Evolutionary conservation across 2,888 invertebrate species (phyloP).

Genomic region (Plutella xylostella): DNA sequence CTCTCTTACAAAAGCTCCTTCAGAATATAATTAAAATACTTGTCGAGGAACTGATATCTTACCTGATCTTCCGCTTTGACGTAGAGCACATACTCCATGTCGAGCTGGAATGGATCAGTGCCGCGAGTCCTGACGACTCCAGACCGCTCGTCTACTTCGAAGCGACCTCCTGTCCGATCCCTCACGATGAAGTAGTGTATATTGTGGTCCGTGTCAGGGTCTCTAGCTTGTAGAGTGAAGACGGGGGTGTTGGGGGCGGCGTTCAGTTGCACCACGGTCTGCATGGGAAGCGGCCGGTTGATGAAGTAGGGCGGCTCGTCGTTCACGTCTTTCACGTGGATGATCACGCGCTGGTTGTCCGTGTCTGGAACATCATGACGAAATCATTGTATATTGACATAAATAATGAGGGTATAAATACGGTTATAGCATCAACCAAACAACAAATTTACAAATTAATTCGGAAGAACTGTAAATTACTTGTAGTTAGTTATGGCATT

Average conservation of each 20-base stretch:
- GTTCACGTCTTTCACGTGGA: conserved; percentile 95
- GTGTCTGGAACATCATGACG: conserved; percentile 89
- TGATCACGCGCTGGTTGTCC: conserved; percentile 94
- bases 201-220: conserved; percentile 96
- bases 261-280: conserved; percentile 95
- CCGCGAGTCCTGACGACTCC: conserved; percentile 93
- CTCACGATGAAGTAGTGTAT: conserved; percentile 96
- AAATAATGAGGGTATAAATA: too few relatives aligned
- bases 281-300: conserved; percentile 96
- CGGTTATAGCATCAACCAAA: too few relatives aligned
- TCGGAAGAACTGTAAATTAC: too few relatives aligned
- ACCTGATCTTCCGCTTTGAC: conserved; percentile 95
- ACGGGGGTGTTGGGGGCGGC: conserved; percentile 96
- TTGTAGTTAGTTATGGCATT: too few relatives aligned
- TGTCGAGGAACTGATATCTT: conserved; percentile 19
- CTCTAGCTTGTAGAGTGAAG: conserved; percentile 96
- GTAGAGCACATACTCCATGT: conserved; percentile 96
- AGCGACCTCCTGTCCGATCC: conserved; percentile 84
- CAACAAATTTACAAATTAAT: too few relatives aligned
- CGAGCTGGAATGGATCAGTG: conserved; percentile 91
- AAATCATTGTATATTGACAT: too few relatives aligned
- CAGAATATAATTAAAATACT: too few relatives aligned
- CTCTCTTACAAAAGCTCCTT: too few relatives aligned
- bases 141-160: conserved; percentile 91
- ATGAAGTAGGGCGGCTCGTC: conserved; percentile 98